Conservation (phyloP, 2,797 vertebrate genomes). For the Coccyzus lansbergi region DNA sequence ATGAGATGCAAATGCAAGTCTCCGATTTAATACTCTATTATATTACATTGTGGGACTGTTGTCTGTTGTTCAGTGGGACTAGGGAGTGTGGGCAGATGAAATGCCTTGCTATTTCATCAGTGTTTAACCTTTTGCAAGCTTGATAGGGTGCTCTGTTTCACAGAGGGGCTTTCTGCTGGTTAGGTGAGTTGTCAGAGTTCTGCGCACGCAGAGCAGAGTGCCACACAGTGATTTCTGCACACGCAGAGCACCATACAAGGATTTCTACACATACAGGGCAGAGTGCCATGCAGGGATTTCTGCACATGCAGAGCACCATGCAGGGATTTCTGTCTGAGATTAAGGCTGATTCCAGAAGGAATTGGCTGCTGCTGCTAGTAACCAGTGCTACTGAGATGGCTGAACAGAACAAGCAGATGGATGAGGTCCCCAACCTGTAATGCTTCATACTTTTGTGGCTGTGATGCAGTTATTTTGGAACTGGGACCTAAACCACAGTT, state of each 20-base stretch:
- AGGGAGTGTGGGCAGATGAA: slow-evolving; percentile 41
- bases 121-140: slow-evolving; percentile 60
- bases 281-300: neutral
- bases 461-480: neutral
- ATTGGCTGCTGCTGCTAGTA: neutral
- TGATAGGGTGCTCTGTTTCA: slow-evolving; percentile 19
- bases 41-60: slow-evolving; percentile 18
- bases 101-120: slow-evolving; percentile 49
- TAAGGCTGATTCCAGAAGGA: neutral
- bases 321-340: neutral
- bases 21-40: slow-evolving; percentile 34
- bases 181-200: slow-evolving; percentile 45
- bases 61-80: slow-evolving; percentile 44
- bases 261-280: neutral
- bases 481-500: neutral
- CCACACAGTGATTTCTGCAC: neutral
- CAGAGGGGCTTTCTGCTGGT: slow-evolving; percentile 43
- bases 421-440: neutral
- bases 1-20: slow-evolving; percentile 15
- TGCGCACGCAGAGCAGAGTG: neutral
- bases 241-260: neutral
- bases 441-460: neutral
- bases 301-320: neutral
- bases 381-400: neutral
- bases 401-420: neutral